Evolutionary conservation across 1,140 invertebrate species (phyloP), one percentile per base, ranked within the genome.

Genomic region (Chironomus striatipennis): DNA sequence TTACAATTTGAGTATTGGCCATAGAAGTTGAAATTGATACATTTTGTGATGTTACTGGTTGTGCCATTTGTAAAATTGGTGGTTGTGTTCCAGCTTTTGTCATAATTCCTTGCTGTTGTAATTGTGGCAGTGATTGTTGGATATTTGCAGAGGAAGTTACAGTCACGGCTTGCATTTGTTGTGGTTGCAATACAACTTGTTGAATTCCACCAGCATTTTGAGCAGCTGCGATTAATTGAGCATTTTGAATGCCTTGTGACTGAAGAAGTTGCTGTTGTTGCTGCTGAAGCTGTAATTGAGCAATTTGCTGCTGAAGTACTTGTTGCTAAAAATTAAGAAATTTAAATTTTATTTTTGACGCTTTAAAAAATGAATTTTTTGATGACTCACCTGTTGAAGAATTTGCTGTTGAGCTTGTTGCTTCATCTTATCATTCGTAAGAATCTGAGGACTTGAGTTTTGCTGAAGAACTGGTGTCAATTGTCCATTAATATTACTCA

Each of bases 361-460:
- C 47, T 20, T 75, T 74, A 57, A 70, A 77, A 79, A 78, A n/a
- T n/a, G 6, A 77, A 76, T n/a, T 78, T 75, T 24, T 73, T 75
- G 15, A 73, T 65, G 74, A 47, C 2, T 70, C 7, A 57, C 70
- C 81, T 17, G 86, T 83, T 81, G 82, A 77, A 81, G 80, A 74
- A 81, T 81, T 77, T 83, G 82, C 76, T 82, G 81, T 75, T 80
- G 82, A 74, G 83, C 81, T 76, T 82, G 80, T 74, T 81, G 81
- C 75, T 80, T 79, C 80, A 80, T 76, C 82, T 81, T 73, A 81
- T 77, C 10, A 79, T 81, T 57, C 77, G 42, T 47, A 5, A 47
- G 64, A 43, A 74, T 70, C 65, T 65, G 57, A 42, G 65, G 74
- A 9, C 7, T 12, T 43, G 12, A 47, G 20, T 47, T 17, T 15